A percentile compares a stretch with the other conserved stretches of the same genome.
phyloP scores from a whole-genome alignment of 2,888 invertebrate species.

The Meganola albula region DNA sequence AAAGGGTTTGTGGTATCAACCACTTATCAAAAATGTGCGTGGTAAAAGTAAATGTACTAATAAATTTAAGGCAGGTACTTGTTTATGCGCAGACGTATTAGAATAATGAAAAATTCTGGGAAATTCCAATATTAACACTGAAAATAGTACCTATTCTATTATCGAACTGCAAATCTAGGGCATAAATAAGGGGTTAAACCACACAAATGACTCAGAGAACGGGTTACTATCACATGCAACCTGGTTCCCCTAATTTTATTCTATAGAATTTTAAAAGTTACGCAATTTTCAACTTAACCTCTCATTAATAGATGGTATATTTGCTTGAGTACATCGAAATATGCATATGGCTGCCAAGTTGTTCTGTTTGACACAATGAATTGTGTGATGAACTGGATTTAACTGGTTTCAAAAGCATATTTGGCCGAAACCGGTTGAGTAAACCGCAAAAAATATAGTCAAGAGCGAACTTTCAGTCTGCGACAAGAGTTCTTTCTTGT shows the following conservation, averaged over 20 bases:
- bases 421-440: slow-evolving; percentile 21
- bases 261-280: background rate
- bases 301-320: too few relatives aligned
- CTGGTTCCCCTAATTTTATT: slow-evolving; percentile 23
- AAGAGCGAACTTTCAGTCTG: slow-evolving; percentile 4
- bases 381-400: slow-evolving; percentile 25
- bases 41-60: too few relatives aligned
- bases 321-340: too few relatives aligned
- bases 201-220: slow-evolving; percentile 13
- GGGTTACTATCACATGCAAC: slow-evolving; percentile 14
- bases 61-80: too few relatives aligned
- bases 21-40: too few relatives aligned
- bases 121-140: too few relatives aligned
- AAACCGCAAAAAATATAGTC: slow-evolving; percentile 12
- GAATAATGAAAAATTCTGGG: too few relatives aligned
- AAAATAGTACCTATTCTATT: too few relatives aligned
- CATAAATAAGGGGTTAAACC: slow-evolving; percentile 4
- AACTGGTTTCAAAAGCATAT: slow-evolving; percentile 29
- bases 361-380: slow-evolving; percentile 12
- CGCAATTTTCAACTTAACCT: slow-evolving; percentile 10
- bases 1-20: too few relatives aligned
- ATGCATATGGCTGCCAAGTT: slow-evolving; percentile 7
- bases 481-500: background rate
- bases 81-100: too few relatives aligned
- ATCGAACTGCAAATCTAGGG: slow-evolving; percentile 11